Conservation (phyloP, 2,888 invertebrate species). For the Hetaerina titia region DNA sequence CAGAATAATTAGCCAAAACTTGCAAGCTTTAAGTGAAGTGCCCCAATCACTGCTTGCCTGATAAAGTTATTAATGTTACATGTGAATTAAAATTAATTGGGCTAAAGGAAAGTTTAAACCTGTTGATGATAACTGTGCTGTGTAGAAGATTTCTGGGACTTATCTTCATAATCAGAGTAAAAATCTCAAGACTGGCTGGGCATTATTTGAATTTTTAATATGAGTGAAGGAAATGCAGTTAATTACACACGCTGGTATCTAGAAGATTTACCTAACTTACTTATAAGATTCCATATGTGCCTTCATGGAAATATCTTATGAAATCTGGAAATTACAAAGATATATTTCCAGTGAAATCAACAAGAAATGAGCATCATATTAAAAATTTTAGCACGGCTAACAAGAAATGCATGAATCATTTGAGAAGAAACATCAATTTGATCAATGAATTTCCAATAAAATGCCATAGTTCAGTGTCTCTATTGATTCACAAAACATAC, state of each 20-base stretch:
- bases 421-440: too few species aligned
- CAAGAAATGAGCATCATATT: background rate
- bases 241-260: background rate
- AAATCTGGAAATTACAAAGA: background rate
- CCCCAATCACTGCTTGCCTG: too few species aligned
- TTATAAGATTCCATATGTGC: background rate
- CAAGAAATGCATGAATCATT: background rate
- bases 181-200: background rate
- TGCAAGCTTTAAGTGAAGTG: too few species aligned
- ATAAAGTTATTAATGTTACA: background rate
- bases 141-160: background rate
- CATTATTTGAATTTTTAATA: background rate
- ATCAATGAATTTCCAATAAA: too few species aligned
- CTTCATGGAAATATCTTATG: background rate
- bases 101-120: background rate
- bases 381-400: background rate
- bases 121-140: background rate
- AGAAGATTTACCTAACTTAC: background rate
- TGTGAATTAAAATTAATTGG: background rate
- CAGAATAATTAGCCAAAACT: too few species aligned
- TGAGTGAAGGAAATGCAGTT: conserved; percentile 9
- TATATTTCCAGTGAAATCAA: background rate
- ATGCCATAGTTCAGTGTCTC: too few species aligned
- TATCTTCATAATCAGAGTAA: background rate
- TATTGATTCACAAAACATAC: too few species aligned